phyloP scores from a whole-genome alignment of 2,797 vertebrate genomes.

The Yasuhikotakia modesta region DNA sequence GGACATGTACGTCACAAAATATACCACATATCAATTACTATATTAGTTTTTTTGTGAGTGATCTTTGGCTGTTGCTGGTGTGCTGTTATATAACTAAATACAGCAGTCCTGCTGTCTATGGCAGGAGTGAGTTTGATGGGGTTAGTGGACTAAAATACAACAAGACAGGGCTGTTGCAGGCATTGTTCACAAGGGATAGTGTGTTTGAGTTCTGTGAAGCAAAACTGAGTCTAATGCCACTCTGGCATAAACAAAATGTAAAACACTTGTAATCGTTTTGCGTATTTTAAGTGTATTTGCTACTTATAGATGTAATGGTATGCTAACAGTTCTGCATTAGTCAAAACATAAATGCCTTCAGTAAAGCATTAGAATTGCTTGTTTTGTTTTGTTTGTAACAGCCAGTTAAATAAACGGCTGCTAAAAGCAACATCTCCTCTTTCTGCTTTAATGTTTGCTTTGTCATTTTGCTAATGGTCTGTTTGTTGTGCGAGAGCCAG shows the following conservation, averaged over 20 bases:
- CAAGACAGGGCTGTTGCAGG: not conserved
- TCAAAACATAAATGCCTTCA: too few relatives aligned
- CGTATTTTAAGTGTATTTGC: not conserved
- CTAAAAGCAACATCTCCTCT: conserved; percentile 5
- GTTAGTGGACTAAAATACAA: not conserved
- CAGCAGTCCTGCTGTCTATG: conserved; percentile 21
- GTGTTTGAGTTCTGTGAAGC: not conserved
- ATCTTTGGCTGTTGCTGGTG: conserved; percentile 13
- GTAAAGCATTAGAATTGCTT: conserved; percentile 10
- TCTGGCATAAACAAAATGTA: not conserved
- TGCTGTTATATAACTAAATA: conserved; percentile 7
- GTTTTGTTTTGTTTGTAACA: not conserved
- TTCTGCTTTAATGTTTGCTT: conserved; percentile 15
- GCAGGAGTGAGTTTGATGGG: not conserved
- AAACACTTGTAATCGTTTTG: not conserved
- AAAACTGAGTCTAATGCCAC: too few relatives aligned
- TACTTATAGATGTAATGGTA: conserved; percentile 2
- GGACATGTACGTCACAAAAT: not conserved
- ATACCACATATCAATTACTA: too few relatives aligned
- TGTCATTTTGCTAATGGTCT: conserved; percentile 12
- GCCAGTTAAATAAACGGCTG: not conserved
- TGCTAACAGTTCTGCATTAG: not conserved
- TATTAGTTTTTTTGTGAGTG: not conserved
- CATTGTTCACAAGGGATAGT: not conserved
- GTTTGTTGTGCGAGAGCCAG: not conserved